Evolutionary conservation across 2,888 invertebrate genomes (phyloP).

Genomic region (Stenodera caucasica): DNA sequence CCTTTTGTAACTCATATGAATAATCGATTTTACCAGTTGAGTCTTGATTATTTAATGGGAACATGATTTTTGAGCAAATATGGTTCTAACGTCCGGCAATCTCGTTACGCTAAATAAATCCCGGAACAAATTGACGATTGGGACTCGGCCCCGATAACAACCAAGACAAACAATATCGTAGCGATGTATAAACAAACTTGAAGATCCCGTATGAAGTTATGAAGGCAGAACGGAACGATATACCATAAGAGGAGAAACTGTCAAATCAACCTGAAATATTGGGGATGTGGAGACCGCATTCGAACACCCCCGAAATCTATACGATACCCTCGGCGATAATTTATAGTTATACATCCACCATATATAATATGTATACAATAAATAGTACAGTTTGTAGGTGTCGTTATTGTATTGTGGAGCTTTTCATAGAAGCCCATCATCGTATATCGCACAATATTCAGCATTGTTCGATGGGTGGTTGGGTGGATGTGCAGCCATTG

Average conservation of each 20-base stretch:
- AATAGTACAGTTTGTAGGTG: constrained; percentile 28
- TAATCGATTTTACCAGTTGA: no score
- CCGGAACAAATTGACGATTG: constrained; percentile 18
- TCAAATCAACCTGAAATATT: constrained; percentile 37
- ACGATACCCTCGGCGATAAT: constrained; percentile 25
- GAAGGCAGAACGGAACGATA: constrained; percentile 31
- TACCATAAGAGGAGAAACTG: constrained; percentile 29
- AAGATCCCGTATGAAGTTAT: constrained; percentile 36
- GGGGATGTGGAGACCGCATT: constrained; percentile 26
- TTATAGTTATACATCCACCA: constrained; percentile 21
- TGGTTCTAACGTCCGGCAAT: constrained; percentile 5
- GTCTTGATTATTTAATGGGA: no score
- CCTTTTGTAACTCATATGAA: no score
- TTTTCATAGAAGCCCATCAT: neutral
- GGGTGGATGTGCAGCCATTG: neutral
- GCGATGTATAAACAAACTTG: constrained; percentile 34
- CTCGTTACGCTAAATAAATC: constrained; percentile 15
- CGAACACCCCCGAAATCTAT: neutral
- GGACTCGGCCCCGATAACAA: constrained; percentile 13
- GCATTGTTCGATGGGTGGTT: neutral
- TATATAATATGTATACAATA: constrained; percentile 23
- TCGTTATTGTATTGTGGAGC: constrained; percentile 16
- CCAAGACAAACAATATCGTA: constrained; percentile 28
- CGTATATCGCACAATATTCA: neutral
- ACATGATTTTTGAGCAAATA: no score